These are phyloP conservation scores for Lypha dubia DNA, from an alignment of 2,888 invertebrate genomes.

Conservation along the genomic window DNA sequence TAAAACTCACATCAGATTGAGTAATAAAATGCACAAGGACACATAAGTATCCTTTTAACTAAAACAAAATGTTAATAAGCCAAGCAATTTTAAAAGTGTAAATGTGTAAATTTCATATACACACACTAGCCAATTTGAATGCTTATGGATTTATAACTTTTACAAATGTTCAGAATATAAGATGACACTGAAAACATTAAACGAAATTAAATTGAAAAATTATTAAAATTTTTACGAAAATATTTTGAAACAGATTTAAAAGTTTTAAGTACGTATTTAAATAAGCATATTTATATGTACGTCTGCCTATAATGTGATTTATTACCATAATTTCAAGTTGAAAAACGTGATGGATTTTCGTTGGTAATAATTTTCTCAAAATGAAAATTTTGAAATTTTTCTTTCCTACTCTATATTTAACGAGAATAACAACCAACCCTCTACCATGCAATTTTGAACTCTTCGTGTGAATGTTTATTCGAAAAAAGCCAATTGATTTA, in stretches of 20 bases:
- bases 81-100: constrained; percentile 72
- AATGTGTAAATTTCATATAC: constrained; percentile 77
- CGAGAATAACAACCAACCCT: not conserved
- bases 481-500: constrained; percentile 80
- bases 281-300: not conserved
- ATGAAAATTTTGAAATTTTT: constrained; percentile 17
- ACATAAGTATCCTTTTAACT: constrained; percentile 40
- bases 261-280: not conserved
- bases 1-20: constrained; percentile 51
- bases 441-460: not conserved
- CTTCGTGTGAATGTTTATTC: constrained; percentile 50
- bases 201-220: constrained; percentile 55
- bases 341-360: constrained; percentile 76
- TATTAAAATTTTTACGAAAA: constrained; percentile 63
- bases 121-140: not conserved
- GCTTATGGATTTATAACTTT: constrained; percentile 41
- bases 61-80: constrained; percentile 33
- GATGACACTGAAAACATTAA: constrained; percentile 72
- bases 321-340: constrained; percentile 77
- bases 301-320: constrained; percentile 77
- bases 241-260: constrained; percentile 30
- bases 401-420: not conserved
- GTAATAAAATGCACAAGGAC: constrained; percentile 68
- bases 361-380: constrained; percentile 49
- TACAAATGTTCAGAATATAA: constrained; percentile 70